phyloP scores from a whole-genome alignment of 2,113 vertebrate genomes.

The Pseudopodoces humilis region DNA sequence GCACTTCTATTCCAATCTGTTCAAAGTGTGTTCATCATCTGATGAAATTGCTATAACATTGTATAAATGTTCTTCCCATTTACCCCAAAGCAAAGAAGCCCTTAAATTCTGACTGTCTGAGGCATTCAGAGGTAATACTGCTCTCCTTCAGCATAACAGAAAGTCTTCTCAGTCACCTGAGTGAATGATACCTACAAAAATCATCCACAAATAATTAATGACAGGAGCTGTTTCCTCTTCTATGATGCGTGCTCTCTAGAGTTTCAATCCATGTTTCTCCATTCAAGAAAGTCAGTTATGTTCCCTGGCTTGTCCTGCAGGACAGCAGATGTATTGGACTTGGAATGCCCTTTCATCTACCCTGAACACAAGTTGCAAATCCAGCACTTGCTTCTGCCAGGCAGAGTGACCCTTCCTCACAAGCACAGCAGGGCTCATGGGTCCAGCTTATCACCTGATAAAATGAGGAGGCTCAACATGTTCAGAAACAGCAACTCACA shows the following conservation, averaged over 20 bases:
- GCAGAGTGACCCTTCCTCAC: neutral
- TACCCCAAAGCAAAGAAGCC: neutral
- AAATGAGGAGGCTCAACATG: neutral
- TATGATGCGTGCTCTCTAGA: neutral
- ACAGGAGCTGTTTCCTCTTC: neutral
- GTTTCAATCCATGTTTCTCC: neutral
- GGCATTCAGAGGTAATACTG: neutral
- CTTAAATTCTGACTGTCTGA: neutral
- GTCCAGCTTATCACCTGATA: neutral
- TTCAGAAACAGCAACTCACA: neutral
- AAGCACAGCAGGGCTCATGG: neutral
- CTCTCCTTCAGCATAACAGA: neutral
- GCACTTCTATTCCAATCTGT: neutral
- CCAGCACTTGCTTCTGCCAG: neutral
- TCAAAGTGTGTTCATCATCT: neutral
- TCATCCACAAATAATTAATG: neutral
- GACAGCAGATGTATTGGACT: neutral
- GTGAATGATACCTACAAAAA: neutral
- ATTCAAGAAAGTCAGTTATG: neutral
- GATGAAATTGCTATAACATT: neutral
- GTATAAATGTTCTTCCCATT: neutral
- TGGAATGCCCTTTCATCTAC: neutral
- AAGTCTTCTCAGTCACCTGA: neutral
- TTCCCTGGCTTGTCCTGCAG: neutral
- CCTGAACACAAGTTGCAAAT: neutral